phyloP scores from a whole-genome alignment of 2,797 vertebrate species.

The Enteromius anoplus region DNA sequence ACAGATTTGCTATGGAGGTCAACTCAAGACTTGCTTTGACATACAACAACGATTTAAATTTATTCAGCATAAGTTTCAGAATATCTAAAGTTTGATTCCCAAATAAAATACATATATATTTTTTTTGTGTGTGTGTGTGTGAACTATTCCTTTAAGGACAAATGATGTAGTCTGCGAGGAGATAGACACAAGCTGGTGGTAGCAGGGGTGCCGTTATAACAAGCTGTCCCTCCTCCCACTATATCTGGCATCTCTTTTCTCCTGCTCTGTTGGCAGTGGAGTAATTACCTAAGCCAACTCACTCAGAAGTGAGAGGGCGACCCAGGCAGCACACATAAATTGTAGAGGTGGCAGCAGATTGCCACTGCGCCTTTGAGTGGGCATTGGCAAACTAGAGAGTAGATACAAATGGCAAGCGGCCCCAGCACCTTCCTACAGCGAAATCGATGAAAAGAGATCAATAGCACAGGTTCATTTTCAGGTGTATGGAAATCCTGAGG shows the following conservation, averaged over 20 bases:
- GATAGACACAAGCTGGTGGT: conserved; percentile 11
- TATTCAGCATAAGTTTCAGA: neutral
- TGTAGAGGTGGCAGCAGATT: conserved; percentile 46
- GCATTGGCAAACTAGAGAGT: conserved; percentile 32
- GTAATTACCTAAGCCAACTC: conserved; percentile 51
- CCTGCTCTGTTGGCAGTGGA: conserved; percentile 32
- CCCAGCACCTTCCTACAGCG: conserved; percentile 24
- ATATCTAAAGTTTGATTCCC: neutral
- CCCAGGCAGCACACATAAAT: conserved; percentile 50
- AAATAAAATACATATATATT: neutral
- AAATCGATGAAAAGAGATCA: conserved; percentile 54
- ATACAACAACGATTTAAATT: neutral
- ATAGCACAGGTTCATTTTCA: conserved; percentile 51
- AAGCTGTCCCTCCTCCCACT: conserved; percentile 37
- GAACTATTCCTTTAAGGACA: conserved; percentile 1
- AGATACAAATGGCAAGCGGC: conserved; percentile 52
- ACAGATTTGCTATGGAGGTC: neutral
- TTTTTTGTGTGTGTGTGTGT: neutral
- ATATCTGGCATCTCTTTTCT: conserved; percentile 37
- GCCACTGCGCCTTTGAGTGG: conserved; percentile 39
- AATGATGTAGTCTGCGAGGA: neutral
- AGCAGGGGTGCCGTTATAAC: conserved; percentile 14
- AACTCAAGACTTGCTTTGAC: neutral
- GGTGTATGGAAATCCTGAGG: conserved; percentile 43
- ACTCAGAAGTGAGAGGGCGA: conserved; percentile 42